Conservation (phyloP, 2,888 invertebrate genomes). For the Pelosia muscerda region DNA sequence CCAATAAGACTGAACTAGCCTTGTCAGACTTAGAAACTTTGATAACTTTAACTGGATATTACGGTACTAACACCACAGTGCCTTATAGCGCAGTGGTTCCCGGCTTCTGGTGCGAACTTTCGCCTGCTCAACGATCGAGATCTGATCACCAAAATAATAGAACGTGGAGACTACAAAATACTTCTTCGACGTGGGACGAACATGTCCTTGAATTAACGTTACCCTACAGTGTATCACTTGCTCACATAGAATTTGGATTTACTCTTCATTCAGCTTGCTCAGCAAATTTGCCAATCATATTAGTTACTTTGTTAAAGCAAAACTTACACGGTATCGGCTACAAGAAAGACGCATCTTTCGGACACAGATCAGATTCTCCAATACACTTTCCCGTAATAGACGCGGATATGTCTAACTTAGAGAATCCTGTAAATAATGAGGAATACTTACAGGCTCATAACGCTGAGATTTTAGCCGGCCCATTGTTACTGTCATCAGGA, state of each 20-base stretch:
- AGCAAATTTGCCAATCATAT: conserved; percentile 92
- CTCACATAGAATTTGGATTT: conserved; percentile 96
- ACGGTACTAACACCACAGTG: conserved; percentile 85
- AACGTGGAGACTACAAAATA: conserved; percentile 96
- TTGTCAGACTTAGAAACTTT: conserved; percentile 89
- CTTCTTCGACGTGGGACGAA: conserved; percentile 96
- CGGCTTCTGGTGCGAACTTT: conserved; percentile 97
- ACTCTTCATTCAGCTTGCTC: conserved; percentile 92
- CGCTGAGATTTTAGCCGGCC: conserved; percentile 96
- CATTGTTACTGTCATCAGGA: conserved; percentile 92
- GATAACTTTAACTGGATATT: conserved; percentile 92
- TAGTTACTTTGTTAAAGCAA: conserved; percentile 89
- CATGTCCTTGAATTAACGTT: conserved; percentile 96
- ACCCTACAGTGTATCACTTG: conserved; percentile 92
- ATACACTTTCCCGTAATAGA: conserved; percentile 74
- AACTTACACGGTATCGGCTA: conserved; percentile 87
- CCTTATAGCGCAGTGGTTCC: conserved; percentile 95
- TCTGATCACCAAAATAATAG: conserved; percentile 95
- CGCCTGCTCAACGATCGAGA: conserved; percentile 96
- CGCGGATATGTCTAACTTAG: conserved; percentile 76
- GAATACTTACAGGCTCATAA: conserved; percentile 95
- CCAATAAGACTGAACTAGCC: conserved; percentile 87
- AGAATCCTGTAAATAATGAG: conserved; percentile 92
- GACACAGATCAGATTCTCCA: conserved; percentile 75
- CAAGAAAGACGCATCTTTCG: conserved; percentile 81